Evolutionary conservation across 2,113 vertebrate species (phyloP).

Genomic region (Plestiodon gilberti): DNA sequence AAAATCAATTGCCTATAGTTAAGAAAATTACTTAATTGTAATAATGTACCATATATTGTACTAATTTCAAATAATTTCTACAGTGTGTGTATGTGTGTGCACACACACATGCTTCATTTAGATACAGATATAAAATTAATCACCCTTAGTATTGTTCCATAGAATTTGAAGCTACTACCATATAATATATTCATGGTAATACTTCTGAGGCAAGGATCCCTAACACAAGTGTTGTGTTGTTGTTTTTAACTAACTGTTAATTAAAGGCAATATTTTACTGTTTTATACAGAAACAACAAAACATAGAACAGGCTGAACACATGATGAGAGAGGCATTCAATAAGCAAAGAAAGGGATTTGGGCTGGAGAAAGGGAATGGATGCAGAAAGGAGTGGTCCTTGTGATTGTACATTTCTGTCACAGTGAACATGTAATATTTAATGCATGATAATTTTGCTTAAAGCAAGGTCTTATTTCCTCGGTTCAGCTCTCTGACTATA

Average conservation of each 20-base stretch:
- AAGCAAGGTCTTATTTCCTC: conserved; percentile 63
- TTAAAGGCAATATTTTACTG: not conserved
- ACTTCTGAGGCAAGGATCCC: not conserved
- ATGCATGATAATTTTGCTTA: conserved; percentile 48
- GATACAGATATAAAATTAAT: not conserved
- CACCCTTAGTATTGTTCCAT: not conserved
- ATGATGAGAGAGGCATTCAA: no score
- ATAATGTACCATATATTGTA: not conserved
- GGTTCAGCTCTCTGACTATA: conserved; percentile 53
- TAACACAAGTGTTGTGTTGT: not conserved
- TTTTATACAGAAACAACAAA: not conserved
- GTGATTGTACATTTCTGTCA: no score
- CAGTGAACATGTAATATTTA: no score
- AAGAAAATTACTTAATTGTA: not conserved
- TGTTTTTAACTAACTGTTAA: not conserved
- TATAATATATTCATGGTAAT: not conserved
- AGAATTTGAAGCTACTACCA: not conserved
- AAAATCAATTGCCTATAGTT: not conserved
- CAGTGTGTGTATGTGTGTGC: not conserved
- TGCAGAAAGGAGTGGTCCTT: no score
- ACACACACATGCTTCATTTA: not conserved
- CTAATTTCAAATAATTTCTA: not conserved
- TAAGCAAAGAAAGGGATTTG: no score
- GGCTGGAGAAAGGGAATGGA: no score
- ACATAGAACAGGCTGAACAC: not conserved